phyloP scores from a whole-genome alignment of 2,888 invertebrate genomes.

The Ophioninae sp. region DNA sequence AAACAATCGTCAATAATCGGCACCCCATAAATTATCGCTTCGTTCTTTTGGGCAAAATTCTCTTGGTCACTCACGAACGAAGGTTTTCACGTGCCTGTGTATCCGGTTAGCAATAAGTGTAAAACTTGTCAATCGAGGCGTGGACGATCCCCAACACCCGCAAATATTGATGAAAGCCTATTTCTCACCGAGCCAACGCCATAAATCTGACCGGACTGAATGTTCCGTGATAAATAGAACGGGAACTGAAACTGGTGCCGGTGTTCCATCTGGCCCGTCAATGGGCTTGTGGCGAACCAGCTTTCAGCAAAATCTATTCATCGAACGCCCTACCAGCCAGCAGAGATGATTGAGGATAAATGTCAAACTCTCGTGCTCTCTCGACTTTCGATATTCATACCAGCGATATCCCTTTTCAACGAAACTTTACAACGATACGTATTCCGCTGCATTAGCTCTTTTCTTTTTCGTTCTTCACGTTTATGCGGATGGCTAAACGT shows the following conservation, averaged over 20 bases:
- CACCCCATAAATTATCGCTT: not conserved
- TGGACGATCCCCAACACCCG: slow-evolving; percentile 19
- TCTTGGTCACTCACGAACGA: not conserved
- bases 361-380: slow-evolving; percentile 6
- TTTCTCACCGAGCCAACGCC: slow-evolving; percentile 33
- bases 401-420: not conserved
- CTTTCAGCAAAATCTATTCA: slow-evolving; percentile 41
- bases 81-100: not conserved
- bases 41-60: not conserved
- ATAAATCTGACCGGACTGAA: slow-evolving; percentile 22
- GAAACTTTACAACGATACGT: not conserved
- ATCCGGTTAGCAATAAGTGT: not conserved
- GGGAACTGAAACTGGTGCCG: not conserved
- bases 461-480: too few species aligned
- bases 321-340: slow-evolving; percentile 8
- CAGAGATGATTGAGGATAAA: slow-evolving; percentile 12
- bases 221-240: slow-evolving; percentile 24
- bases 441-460: too few species aligned
- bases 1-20: not conserved
- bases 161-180: slow-evolving; percentile 40
- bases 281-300: slow-evolving; percentile 23
- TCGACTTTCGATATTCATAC: not conserved
- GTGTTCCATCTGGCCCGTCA: slow-evolving; percentile 4
- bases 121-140: not conserved
- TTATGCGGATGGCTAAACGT: too few species aligned